A percentile compares a stretch with the other conserved stretches of the same genome.
phyloP scores from a whole-genome alignment of 2,797 vertebrate genomes.

The Vultur gryphus region DNA sequence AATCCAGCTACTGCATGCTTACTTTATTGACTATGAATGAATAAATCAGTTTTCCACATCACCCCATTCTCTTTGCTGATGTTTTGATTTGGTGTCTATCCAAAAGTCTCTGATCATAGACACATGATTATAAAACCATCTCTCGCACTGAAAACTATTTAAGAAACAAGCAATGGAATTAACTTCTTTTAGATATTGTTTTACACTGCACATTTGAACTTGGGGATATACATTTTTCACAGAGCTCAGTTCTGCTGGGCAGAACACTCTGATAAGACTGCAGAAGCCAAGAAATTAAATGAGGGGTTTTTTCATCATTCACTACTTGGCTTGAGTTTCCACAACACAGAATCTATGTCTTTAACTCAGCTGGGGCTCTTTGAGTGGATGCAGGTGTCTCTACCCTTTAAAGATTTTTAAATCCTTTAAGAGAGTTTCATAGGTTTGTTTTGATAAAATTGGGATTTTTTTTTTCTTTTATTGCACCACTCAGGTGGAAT shows the following conservation, averaged over 20 bases:
- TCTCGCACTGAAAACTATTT: constrained; percentile 59
- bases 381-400: not conserved
- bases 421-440: not conserved
- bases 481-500: not conserved
- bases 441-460: not conserved
- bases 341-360: not conserved
- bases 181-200: constrained; percentile 55
- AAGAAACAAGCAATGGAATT: constrained; percentile 54
- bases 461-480: not conserved
- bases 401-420: not conserved
- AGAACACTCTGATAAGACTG: constrained; percentile 6
- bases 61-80: constrained; percentile 52
- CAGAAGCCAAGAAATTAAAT: constrained; percentile 33
- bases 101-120: constrained; percentile 62
- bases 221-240: constrained; percentile 35
- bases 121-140: constrained; percentile 69
- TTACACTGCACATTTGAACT: constrained; percentile 49
- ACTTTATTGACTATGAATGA: constrained; percentile 71
- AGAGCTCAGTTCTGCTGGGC: not conserved
- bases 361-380: not conserved
- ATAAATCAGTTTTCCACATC: constrained; percentile 74
- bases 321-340: not conserved
- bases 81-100: constrained; percentile 68
- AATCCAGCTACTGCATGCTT: constrained; percentile 73
- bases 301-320: not conserved